A percentile compares a stretch with the other conserved stretches of the same genome.
phyloP scores from a whole-genome alignment of 2,888 invertebrate genomes.

The Bombylius major region DNA sequence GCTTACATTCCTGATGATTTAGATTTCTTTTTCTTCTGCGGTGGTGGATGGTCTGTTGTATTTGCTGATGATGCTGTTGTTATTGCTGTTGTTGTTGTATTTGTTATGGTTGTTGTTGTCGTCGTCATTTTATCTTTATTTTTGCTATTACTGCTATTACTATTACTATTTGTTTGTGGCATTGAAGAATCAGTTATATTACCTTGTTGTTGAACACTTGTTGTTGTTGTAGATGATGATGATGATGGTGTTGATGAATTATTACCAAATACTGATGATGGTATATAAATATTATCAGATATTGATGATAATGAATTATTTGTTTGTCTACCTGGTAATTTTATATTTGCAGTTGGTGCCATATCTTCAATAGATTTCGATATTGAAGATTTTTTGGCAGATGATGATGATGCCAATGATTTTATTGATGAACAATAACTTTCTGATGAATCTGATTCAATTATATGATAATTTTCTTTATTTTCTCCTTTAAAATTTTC shows the following conservation, averaged over 20 bases:
- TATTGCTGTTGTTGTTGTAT: background rate
- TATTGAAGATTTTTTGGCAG: background rate
- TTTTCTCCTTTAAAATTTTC: constrained; percentile 1
- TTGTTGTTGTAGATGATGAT: background rate
- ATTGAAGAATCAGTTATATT: background rate
- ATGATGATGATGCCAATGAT: constrained; percentile 2
- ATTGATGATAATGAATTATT: constrained; percentile 77
- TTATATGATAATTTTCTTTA: constrained; percentile 11
- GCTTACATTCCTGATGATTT: no score
- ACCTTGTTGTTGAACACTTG: background rate
- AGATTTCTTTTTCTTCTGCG: no score
- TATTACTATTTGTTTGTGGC: background rate
- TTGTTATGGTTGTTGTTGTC: background rate
- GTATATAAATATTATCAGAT: constrained; percentile 72
- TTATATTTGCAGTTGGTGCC: constrained; percentile 35
- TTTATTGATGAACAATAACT: background rate
- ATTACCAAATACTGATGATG: constrained; percentile 26
- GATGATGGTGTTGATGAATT: background rate
- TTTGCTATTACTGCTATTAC: background rate
- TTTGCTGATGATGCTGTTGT: background rate
- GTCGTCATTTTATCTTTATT: background rate
- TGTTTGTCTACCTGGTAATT: constrained; percentile 59
- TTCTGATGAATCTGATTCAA: constrained; percentile 1
- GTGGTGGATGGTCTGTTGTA: background rate
- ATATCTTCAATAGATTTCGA: constrained; percentile 16